A percentile compares a stretch with the other conserved stretches of the same genome.
Evolutionary conservation across 2,797 vertebrate species (phyloP).

Genomic region (Alectoris magna): DNA sequence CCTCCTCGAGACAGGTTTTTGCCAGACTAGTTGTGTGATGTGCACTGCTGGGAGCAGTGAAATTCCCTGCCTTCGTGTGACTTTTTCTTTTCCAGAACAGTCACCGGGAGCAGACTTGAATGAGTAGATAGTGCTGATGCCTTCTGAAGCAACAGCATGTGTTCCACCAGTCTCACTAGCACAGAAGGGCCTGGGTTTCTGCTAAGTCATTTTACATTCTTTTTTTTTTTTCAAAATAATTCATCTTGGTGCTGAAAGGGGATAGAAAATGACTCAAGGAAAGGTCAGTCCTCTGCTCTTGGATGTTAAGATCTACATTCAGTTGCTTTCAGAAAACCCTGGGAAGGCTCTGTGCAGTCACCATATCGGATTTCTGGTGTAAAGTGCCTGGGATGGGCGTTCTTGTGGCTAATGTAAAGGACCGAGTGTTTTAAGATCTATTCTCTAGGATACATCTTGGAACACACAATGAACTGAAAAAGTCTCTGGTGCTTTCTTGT

Average conservation of each 20-base stretch:
- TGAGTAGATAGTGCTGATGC: background rate
- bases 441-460: background rate
- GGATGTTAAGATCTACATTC: background rate
- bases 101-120: background rate
- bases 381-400: background rate
- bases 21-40: background rate
- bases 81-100: background rate
- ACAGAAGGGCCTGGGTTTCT: background rate
- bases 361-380: background rate
- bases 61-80: background rate
- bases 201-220: background rate
- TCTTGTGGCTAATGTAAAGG: background rate
- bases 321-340: background rate
- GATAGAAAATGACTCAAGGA: background rate
- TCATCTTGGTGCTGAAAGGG: background rate
- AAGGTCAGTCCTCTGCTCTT: background rate
- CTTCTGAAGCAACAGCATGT: background rate
- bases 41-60: background rate
- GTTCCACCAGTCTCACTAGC: background rate
- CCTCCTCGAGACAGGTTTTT: background rate
- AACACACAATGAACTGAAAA: background rate
- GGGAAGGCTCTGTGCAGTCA: background rate
- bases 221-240: background rate
- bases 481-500: background rate
- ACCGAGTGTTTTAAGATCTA: background rate